phyloP scores from a whole-genome alignment of 92 coral and sea anemone genomes.

The Epizoanthus illoricatus region DNA sequence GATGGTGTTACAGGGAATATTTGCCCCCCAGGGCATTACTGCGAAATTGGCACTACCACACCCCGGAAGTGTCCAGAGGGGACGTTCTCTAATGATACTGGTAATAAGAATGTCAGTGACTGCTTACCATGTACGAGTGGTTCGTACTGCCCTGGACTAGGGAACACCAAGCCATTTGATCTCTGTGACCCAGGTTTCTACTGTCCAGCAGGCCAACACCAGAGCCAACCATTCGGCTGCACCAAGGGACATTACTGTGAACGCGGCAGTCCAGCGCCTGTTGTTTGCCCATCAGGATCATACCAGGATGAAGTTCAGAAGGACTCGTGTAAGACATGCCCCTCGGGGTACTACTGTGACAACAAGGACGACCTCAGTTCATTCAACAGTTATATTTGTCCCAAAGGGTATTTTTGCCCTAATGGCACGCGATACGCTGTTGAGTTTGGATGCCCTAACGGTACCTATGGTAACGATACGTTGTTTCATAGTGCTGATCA shows the following conservation, averaged over 20 bases:
- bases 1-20: slow-evolving; percentile 92
- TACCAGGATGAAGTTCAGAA: slow-evolving; percentile 92
- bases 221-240: slow-evolving; percentile 57
- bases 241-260: slow-evolving; percentile 83
- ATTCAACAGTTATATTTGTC: slow-evolving; percentile 75
- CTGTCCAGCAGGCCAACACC: slow-evolving; percentile 76
- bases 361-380: slow-evolving; percentile 71
- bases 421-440: slow-evolving; percentile 88
- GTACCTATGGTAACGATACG: slow-evolving; percentile 89
- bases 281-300: slow-evolving; percentile 80
- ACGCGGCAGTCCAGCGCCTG: slow-evolving; percentile 81
- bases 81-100: slow-evolving; percentile 89
- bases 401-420: slow-evolving; percentile 91
- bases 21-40: slow-evolving; percentile 85
- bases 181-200: slow-evolving; percentile 84
- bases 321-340: slow-evolving; percentile 84
- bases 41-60: slow-evolving; percentile 63
- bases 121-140: slow-evolving; percentile 78
- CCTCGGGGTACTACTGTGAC: slow-evolving; percentile 93
- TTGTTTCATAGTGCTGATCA: slow-evolving; percentile 74
- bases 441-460: slow-evolving; percentile 91
- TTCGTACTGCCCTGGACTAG: slow-evolving; percentile 75
- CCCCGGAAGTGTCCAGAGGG: slow-evolving; percentile 80
- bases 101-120: slow-evolving; percentile 56
- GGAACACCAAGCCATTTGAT: slow-evolving; percentile 72